A percentile compares a stretch with the other conserved stretches of the same genome.
phyloP scores from a whole-genome alignment of 2,797 vertebrate genomes.

The Myoxocephalus aenaeus region DNA sequence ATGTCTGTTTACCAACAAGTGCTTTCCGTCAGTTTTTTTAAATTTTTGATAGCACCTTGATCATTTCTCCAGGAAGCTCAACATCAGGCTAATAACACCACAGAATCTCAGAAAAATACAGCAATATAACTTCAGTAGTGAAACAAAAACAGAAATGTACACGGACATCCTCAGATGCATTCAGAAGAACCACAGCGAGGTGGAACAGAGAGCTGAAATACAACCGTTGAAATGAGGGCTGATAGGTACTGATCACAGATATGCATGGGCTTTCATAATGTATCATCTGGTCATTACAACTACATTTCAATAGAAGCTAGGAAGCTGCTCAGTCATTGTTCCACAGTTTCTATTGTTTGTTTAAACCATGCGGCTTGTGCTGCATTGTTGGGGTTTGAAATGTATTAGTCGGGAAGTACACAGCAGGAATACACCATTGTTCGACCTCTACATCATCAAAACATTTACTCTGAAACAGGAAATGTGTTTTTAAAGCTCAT shows the following conservation, averaged over 20 bases:
- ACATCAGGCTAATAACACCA: conserved; percentile 22
- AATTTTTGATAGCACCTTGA: conserved; percentile 31
- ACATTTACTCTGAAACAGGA: conserved; percentile 70
- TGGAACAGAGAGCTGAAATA: conserved; percentile 20
- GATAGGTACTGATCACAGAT: conserved; percentile 10
- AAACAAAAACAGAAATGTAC: conserved; percentile 50
- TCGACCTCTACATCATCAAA: conserved; percentile 53
- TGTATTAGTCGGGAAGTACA: conserved; percentile 61
- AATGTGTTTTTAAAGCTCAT: conserved; percentile 59
- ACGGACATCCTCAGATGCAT: conserved; percentile 28
- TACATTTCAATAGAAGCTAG: conserved; percentile 9
- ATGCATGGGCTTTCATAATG: conserved; percentile 14
- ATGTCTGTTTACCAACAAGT: conserved; percentile 67
- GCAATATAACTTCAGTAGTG: conserved; percentile 57
- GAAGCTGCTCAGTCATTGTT: conserved; percentile 40
- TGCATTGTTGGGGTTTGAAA: conserved; percentile 31
- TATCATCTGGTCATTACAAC: conserved; percentile 22
- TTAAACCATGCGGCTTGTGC: conserved; percentile 34
- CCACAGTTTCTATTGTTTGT: conserved; percentile 40
- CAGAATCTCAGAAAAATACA: conserved; percentile 47
- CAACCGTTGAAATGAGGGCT: not conserved
- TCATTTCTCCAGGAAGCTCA: conserved; percentile 20
- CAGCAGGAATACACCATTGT: conserved; percentile 63
- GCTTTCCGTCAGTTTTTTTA: conserved; percentile 36
- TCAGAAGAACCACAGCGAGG: conserved; percentile 21